Conservation (phyloP, 2,113 vertebrate genomes). For the Caretta caretta region DNA sequence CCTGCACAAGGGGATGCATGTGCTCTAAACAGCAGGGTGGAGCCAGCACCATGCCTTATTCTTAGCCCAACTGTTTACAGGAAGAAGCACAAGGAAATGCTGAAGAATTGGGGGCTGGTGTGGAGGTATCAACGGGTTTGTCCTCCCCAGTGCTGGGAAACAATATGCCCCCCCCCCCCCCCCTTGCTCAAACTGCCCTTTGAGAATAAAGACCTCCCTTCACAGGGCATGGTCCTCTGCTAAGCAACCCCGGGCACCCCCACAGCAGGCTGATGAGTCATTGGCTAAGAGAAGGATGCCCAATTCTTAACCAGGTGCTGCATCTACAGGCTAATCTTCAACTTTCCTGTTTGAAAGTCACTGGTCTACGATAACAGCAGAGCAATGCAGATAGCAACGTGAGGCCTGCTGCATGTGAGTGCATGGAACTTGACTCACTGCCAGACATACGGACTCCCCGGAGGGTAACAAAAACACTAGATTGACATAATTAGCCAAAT, state of each 20-base stretch:
- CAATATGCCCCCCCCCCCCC: background rate
- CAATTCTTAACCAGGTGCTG: background rate
- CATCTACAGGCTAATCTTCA: rapidly evolving
- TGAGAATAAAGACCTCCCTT: background rate
- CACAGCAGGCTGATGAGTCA: background rate
- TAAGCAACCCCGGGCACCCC: rapidly evolving
- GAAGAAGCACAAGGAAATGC: background rate
- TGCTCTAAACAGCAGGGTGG: background rate
- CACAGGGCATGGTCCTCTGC: background rate
- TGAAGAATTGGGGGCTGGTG: rapidly evolving
- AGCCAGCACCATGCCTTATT: background rate
- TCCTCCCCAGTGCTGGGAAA: background rate
- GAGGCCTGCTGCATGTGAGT: background rate
- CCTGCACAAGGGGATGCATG: rapidly evolving
- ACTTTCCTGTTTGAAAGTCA: background rate
- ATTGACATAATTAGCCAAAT: background rate
- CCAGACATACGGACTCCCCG: background rate
- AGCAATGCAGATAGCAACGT: background rate
- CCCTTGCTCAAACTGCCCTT: background rate
- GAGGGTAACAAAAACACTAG: background rate
- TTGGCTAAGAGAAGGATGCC: rapidly evolving
- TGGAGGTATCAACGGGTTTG: background rate
- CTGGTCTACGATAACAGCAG: rapidly evolving
- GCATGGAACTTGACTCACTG: background rate
- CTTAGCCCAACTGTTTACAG: background rate